Evolutionary conservation across 2,113 vertebrate species (phyloP).

Genomic region (Mionectes macconnelli): DNA sequence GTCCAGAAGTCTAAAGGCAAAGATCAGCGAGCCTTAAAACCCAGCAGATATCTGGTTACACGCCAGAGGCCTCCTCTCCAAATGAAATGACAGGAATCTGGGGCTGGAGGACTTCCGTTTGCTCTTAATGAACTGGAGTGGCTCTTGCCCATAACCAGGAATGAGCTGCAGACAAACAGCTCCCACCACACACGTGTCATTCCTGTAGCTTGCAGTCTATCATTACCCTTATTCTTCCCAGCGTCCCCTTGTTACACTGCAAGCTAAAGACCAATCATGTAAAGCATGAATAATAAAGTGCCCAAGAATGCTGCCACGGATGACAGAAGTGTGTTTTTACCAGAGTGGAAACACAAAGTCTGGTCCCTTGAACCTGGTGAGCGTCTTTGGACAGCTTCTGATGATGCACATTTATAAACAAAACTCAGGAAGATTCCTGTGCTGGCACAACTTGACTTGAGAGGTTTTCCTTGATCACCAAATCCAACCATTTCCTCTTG

Average conservation of each 20-base stretch:
- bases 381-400: not conserved
- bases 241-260: not conserved
- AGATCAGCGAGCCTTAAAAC: conserved; percentile 64
- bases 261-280: not conserved
- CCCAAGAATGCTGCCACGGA: not conserved
- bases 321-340: not conserved
- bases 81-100: conserved; percentile 57
- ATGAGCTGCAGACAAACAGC: conserved; percentile 23
- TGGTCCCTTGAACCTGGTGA: not conserved
- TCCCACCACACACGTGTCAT: not conserved
- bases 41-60: conserved; percentile 68
- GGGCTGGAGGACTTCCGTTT: conserved; percentile 50
- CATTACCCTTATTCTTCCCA: not conserved
- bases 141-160: conserved; percentile 47
- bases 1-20: conserved; percentile 66
- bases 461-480: not conserved
- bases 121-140: conserved; percentile 53
- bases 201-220: not conserved
- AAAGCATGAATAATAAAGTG: not conserved
- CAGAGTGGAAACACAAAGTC: not conserved
- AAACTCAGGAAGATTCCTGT: not conserved
- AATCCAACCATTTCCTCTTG: not conserved
- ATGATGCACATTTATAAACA: not conserved
- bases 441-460: not conserved
- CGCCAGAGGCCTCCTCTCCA: conserved; percentile 63